Evolutionary conservation across 92 coral and sea anemone genomes (phyloP), one percentile per base, ranked within the genome.

Genomic region (Anthopleura xanthogrammica): DNA sequence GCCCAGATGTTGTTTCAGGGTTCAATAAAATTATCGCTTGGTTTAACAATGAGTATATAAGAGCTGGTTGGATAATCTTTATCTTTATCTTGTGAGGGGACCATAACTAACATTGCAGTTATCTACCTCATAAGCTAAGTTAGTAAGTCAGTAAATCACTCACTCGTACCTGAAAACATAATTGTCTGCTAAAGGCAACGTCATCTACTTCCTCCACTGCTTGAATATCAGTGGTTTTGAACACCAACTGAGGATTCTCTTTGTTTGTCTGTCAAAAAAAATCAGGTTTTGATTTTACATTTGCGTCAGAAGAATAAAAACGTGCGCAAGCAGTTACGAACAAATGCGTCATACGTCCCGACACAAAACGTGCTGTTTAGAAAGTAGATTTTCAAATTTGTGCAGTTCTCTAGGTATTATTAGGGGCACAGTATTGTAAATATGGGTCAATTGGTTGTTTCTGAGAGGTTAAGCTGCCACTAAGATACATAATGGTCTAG

Each of bases 121-220:
- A 29, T 29, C 36, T 29, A 29, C 36, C 36, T 29, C 36, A 29
- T 29, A 29, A 29, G 36, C 36, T 29, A 29, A 29, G 36, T 29
- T 29, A 29, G 36, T 29, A 29, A 29, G 36, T 29, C 36, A 29
- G 36, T 29, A 29, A 29, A 29, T 29, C 36, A 62, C 10, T 62
- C 24, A 58, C 19, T 50, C 29, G 23, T 80, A 92, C 97, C 97
- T 93, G 97, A 87, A 93, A 93, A 66, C 94, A 93, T 17, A 87
- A 78, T 42, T 86, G 66, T 55, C 87, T 88, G 56, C 89, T 85
- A 57, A 93, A 93, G 1, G 97, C 94, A 22, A 76, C 83, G 19
- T 89, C 90, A 77, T 91, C 94, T 50, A 89, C 90, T 72, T 88
- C 91, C 72, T 93, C 97, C 41, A 93, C 91, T 29, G 92, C 88